These are phyloP conservation scores for Saccopteryx leptura DNA, from an alignment of 2,113 vertebrate genomes.

Conservation along the genomic window DNA sequence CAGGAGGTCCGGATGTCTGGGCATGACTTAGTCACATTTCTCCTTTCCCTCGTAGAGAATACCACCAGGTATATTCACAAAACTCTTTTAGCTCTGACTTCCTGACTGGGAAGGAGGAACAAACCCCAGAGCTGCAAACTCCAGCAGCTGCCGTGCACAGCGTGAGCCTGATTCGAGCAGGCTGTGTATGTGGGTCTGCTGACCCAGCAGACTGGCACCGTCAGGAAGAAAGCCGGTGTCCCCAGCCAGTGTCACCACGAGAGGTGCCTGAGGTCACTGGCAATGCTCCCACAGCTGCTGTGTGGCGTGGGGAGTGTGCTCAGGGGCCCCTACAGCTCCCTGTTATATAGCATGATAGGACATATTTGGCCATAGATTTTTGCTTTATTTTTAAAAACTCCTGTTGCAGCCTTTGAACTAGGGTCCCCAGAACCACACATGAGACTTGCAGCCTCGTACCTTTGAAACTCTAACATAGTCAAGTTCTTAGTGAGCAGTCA, in stretches of 20 bases:
- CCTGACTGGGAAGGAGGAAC: neutral
- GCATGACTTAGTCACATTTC: neutral
- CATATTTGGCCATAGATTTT: neutral
- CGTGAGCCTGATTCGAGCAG: fast-evolving
- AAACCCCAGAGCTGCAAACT: neutral
- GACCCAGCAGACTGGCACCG: neutral
- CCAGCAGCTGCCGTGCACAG: neutral
- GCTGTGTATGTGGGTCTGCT: fast-evolving
- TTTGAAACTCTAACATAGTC: neutral
- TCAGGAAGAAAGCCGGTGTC: neutral
- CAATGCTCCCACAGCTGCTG: neutral
- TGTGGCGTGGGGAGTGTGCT: fast-evolving
- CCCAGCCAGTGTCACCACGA: fast-evolving
- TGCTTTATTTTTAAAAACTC: neutral
- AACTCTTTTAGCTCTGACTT: neutral
- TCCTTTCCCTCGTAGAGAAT: neutral
- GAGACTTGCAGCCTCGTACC: too few relatives aligned
- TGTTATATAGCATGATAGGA: neutral
- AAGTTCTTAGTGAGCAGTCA: neutral
- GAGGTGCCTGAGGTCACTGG: neutral
- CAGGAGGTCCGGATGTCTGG: fast-evolving
- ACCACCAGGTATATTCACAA: neutral
- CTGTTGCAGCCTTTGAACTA: neutral
- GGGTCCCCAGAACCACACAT: neutral
- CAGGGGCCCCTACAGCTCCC: neutral